Percentiles rank a stretch among this genome's conserved stretches.
These are phyloP conservation scores for Burhinus bistriatus DNA, from an alignment of 2,113 vertebrate genomes.

Conservation along the genomic window DNA sequence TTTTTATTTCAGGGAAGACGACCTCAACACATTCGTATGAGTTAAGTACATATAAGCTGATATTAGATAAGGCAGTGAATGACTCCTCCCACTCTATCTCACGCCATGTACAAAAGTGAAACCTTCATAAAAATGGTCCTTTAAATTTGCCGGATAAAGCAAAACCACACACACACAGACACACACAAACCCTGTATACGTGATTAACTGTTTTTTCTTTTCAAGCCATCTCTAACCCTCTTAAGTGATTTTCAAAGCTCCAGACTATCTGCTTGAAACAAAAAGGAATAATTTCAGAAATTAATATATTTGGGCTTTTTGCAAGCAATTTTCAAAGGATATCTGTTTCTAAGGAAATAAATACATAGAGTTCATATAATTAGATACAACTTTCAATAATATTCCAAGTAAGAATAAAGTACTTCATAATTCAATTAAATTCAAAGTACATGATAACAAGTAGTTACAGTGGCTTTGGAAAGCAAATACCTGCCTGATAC, in stretches of 20 bases:
- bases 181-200: not conserved
- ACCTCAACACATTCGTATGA: constrained; percentile 1
- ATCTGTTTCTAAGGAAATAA: not conserved
- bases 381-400: not conserved
- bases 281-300: not conserved
- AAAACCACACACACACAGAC: not conserved
- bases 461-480: not conserved
- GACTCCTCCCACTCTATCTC: constrained; percentile 33
- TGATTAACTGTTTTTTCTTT: not conserved
- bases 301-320: not conserved
- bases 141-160: not conserved
- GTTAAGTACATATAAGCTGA: not conserved
- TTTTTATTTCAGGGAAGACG: not conserved
- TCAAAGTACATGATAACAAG: not conserved
- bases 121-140: not conserved
- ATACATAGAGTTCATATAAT: not conserved
- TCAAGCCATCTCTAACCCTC: not conserved
- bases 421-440: not conserved
- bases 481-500: not conserved
- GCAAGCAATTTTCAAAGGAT: not conserved
- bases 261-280: not conserved
- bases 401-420: not conserved
- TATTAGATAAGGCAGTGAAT: constrained; percentile 19
- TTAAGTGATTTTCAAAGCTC: not conserved
- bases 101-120: not conserved